A percentile compares a stretch with the other conserved stretches of the same genome.
Evolutionary conservation across 1,140 invertebrate species (phyloP).

Genomic region (Eubasilissa regina): DNA sequence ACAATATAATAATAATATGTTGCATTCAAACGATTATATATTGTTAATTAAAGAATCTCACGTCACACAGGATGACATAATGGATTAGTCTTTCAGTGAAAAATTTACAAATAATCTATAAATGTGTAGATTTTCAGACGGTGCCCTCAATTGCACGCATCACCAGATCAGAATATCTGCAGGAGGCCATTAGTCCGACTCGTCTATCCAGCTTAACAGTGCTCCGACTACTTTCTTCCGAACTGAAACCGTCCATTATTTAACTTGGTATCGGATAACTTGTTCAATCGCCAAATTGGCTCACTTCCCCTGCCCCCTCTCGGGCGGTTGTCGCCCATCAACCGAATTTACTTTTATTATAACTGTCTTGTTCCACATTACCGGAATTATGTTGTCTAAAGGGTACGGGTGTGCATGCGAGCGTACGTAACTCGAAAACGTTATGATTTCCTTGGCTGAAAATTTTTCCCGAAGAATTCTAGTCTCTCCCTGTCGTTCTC

Average conservation of each 20-base stretch:
- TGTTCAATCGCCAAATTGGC: constrained; percentile 61
- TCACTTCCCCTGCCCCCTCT: constrained; percentile 10
- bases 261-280: constrained; percentile 59
- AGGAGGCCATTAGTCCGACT: constrained; percentile 19
- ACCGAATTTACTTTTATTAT: constrained; percentile 60
- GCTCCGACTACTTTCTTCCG: constrained; percentile 6
- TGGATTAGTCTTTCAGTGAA: no score
- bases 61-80: no score
- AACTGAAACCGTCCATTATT: constrained; percentile 35
- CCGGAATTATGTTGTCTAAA: constrained; percentile 57
- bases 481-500: neutral
- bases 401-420: constrained; percentile 55
- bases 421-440: constrained; percentile 36
- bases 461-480: constrained; percentile 9
- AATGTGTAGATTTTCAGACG: no score
- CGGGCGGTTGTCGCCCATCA: constrained; percentile 56
- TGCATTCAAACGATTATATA: no score
- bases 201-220: constrained; percentile 22
- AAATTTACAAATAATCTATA: no score
- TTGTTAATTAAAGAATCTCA: no score
- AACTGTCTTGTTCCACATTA: constrained; percentile 60
- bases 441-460: constrained; percentile 21
- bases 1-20: no score
- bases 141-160: no score
- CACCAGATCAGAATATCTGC: neutral